Percentiles rank a stretch among this genome's conserved stretches.
Evolutionary conservation across 2,888 invertebrate genomes (phyloP).

Genomic region (Zygaena filipendulae): DNA sequence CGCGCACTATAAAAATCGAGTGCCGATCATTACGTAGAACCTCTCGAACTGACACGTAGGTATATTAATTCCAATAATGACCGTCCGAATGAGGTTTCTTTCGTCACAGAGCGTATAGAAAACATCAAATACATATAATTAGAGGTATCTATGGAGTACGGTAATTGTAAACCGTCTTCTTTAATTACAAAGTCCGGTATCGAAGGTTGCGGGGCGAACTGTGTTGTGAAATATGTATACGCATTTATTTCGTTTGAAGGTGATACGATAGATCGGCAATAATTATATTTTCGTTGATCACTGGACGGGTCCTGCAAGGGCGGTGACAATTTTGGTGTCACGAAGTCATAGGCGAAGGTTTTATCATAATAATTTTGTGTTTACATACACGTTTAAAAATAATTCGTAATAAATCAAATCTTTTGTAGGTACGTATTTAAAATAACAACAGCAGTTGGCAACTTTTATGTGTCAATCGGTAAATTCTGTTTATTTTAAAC

Average conservation of each 20-base stretch:
- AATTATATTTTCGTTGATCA: constrained; percentile 11
- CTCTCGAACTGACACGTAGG: constrained; percentile 64
- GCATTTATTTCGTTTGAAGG: constrained; percentile 24
- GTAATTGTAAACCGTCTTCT: constrained; percentile 61
- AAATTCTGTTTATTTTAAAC: no score
- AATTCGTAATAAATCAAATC: no score
- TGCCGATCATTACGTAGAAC: constrained; percentile 51
- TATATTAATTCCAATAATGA: constrained; percentile 68
- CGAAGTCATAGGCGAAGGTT: neutral
- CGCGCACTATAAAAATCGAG: constrained; percentile 55
- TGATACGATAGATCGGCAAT: constrained; percentile 15
- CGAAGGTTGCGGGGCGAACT: constrained; percentile 32
- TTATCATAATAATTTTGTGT: neutral
- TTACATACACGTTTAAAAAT: neutral
- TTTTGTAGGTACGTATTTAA: no score
- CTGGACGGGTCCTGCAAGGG: neutral
- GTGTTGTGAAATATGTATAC: constrained; percentile 31
- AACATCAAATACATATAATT: constrained; percentile 66
- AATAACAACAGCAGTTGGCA: no score
- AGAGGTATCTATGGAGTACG: constrained; percentile 62
- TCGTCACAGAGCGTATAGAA: constrained; percentile 63
- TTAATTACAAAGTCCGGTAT: constrained; percentile 58
- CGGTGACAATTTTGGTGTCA: neutral
- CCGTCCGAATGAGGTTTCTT: constrained; percentile 51
- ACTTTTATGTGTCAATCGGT: no score